phyloP scores from a whole-genome alignment of 2,888 invertebrate genomes.

The Diabrotica balteata region DNA sequence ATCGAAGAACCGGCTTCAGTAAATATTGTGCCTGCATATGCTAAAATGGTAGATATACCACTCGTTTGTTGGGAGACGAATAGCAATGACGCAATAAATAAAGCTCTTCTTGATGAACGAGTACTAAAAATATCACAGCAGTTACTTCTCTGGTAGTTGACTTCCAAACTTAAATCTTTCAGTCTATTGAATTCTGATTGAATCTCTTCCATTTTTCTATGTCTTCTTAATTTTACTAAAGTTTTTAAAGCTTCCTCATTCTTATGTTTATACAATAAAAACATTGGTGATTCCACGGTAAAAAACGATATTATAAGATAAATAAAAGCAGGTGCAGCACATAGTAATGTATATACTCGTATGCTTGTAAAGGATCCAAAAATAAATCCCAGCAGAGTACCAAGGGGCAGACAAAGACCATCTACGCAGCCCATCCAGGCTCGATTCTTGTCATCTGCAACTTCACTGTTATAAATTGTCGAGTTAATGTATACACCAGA shows the following conservation, averaged over 20 bases:
- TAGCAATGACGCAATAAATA: conserved; percentile 73
- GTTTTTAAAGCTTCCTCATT: conserved; percentile 9
- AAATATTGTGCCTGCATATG: conserved; percentile 77
- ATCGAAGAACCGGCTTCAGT: conserved; percentile 69
- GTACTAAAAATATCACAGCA: conserved; percentile 37
- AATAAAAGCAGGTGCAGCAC: conserved; percentile 30
- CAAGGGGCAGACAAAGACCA: conserved; percentile 28
- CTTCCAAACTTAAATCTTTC: conserved; percentile 53
- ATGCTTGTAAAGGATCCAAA: conserved; percentile 39
- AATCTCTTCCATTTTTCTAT: conserved; percentile 2
- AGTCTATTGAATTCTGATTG: conserved; percentile 43
- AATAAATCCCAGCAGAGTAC: conserved; percentile 32
- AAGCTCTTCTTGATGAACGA: conserved; percentile 58
- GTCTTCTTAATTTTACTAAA: conserved; percentile 14
- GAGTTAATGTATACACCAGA: conserved; percentile 74
- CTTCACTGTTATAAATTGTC: conserved; percentile 87
- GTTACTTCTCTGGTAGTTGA: conserved; percentile 64
- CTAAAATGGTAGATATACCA: conserved; percentile 79
- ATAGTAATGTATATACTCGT: conserved; percentile 32
- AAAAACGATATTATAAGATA: conserved; percentile 19
- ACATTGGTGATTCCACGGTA: conserved; percentile 39
- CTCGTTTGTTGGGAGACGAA: conserved; percentile 84
- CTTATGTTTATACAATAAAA: conserved; percentile 21
- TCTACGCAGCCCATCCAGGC: conserved; percentile 70
- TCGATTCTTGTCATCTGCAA: conserved; percentile 77